Conservation (phyloP, 1,140 invertebrate genomes). For the Vanessa atalanta region DNA sequence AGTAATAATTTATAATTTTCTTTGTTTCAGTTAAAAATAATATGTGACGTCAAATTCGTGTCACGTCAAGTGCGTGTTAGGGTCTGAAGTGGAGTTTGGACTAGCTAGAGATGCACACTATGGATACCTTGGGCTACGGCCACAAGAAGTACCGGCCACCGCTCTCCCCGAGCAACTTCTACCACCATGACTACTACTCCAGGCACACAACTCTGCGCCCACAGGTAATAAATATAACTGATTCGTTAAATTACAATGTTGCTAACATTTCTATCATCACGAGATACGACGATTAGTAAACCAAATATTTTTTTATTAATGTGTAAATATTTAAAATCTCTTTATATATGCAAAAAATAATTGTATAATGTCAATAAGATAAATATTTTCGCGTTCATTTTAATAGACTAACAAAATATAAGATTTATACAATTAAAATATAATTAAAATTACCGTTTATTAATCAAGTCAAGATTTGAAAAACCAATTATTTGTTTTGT, state of each 20-base stretch:
- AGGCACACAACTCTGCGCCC: constrained; percentile 74
- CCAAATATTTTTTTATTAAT: too few relatives aligned
- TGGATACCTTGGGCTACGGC: constrained; percentile 78
- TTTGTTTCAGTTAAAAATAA: constrained; percentile 49
- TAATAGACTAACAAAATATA: too few relatives aligned
- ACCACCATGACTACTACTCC: constrained; percentile 76
- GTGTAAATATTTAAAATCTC: too few relatives aligned
- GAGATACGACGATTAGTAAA: too few relatives aligned
- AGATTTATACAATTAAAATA: too few relatives aligned
- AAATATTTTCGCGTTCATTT: too few relatives aligned
- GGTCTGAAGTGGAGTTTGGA: constrained; percentile 44
- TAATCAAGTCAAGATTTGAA: too few relatives aligned
- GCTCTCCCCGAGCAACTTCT: constrained; percentile 74
- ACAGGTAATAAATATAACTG: constrained; percentile 56
- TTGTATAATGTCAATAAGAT: too few relatives aligned
- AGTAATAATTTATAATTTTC: not conserved
- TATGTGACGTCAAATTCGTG: constrained; percentile 30
- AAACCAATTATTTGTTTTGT: too few relatives aligned
- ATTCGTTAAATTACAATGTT: not conserved
- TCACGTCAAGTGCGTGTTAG: constrained; percentile 10
- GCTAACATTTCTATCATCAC: too few relatives aligned
- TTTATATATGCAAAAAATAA: too few relatives aligned
- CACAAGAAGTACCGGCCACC: constrained; percentile 78
- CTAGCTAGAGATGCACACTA: constrained; percentile 68
- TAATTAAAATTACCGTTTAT: too few relatives aligned